Evolutionary conservation across 37 sponge, comb jelly and placozoan genomes (phyloP).

Genomic region (Ianthella basta): DNA sequence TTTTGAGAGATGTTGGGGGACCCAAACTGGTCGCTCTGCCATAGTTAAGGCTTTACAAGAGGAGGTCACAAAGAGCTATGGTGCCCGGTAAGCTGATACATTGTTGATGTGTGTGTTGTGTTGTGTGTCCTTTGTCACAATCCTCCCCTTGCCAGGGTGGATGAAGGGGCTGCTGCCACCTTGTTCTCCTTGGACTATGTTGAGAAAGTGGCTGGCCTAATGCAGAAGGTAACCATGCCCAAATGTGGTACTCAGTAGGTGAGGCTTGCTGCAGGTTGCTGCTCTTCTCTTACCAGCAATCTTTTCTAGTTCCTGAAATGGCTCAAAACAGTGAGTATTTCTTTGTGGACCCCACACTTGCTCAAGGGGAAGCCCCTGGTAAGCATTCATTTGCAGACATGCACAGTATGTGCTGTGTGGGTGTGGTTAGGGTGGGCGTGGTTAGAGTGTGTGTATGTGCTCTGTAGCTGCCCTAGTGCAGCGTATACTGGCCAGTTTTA

Average conservation of each 20-base stretch:
- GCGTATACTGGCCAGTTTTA: no score
- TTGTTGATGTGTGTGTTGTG: background rate
- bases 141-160: background rate
- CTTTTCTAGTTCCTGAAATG: constrained; percentile 14
- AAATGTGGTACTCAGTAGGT: background rate
- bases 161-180: background rate
- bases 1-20: background rate
- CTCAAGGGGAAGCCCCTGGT: no score
- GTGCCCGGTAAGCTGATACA: background rate
- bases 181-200: background rate
- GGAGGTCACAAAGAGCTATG: background rate
- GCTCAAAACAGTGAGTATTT: constrained; percentile 2
- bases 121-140: background rate
- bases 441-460: no score
- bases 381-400: no score
- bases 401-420: no score
- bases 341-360: background rate
- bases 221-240: background rate
- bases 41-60: background rate
- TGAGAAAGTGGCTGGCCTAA: background rate
- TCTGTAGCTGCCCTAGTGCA: no score
- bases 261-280: background rate
- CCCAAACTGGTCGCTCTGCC: no score
- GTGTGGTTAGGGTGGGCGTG: no score
- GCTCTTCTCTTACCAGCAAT: background rate